Percentiles rank a stretch among this genome's conserved stretches.
Conservation (phyloP, 2,797 vertebrate species). For the Anas flavirostris region DNA sequence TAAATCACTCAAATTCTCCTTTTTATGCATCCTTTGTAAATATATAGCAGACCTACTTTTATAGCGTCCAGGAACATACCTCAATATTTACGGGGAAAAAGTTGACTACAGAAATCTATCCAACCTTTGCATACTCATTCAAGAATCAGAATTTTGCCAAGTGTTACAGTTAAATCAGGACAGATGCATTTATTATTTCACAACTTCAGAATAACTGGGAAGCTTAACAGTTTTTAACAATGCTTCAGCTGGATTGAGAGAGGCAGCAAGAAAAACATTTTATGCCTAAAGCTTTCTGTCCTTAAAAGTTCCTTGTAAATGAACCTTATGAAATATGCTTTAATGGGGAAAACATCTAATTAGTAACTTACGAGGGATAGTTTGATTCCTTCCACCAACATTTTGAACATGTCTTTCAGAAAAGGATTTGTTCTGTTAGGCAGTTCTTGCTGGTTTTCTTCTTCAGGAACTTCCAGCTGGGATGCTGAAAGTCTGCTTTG, state of each 20-base stretch:
- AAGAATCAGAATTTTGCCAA: background rate
- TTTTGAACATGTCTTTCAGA: conserved; percentile 89
- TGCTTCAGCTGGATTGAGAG: background rate
- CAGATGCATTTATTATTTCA: background rate
- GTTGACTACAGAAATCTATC: background rate
- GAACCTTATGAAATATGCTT: background rate
- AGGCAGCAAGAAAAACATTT: background rate
- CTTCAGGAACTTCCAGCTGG: conserved; percentile 82
- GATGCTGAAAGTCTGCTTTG: conserved; percentile 79
- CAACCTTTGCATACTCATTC: background rate
- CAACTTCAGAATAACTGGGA: background rate
- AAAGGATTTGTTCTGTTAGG: conserved; percentile 86
- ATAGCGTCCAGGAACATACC: background rate
- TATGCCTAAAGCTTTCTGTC: background rate
- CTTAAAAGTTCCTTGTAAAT: background rate
- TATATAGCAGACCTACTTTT: background rate
- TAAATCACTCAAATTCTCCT: too few relatives aligned
- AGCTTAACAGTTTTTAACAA: background rate
- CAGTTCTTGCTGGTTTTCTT: conserved; percentile 79
- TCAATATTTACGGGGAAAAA: background rate
- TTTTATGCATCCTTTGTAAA: background rate
- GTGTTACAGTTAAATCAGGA: background rate
- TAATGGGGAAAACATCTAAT: background rate
- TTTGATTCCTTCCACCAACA: conserved; percentile 93
- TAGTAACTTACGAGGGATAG: conserved; percentile 85